Base-by-base conservation (phyloP, 1,140 invertebrate species). In the Drosophila kepulauana region DNA sequence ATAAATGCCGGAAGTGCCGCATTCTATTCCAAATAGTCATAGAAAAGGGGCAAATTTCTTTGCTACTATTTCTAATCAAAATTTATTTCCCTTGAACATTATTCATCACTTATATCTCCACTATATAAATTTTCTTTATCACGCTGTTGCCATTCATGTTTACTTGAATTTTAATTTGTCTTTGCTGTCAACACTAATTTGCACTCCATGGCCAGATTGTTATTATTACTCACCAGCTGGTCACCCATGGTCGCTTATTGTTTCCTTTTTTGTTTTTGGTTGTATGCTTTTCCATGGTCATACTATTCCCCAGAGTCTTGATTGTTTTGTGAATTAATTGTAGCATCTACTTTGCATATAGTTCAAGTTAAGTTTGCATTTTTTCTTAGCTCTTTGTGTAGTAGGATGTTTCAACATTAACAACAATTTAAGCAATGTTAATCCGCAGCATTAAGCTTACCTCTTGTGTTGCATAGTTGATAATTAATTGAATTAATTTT, bases 401-500 rank as follows among this genome's bases (percentile, higher is more conserved):
- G 35, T 8, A 3, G 35, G 35, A 38, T 38, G 35, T 43, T 11
- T 43, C 13, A n/a, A 13, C 41, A 43, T 38, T 43, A 57, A 52
- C 38, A 51, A 35, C 62, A 15, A 38, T 52, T 28, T 15, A 54
- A 33, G 7, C 16, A 10, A 25, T 11, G 30, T 30, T 51, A 10
- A 38, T 49, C 45, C 16, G 15, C 8, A 28, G 48, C 28, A 52
- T 8, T 33, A 35, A 16, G 11, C 13, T 57, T 25, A 30, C 1
- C 41, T 15, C 5, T 48, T 51, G 5, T 45, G 41, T 38, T 68
- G 57, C 57, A 33, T 69, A 56, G 52, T 56, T 69, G 35, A 6
- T 41, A 57, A 57, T 57, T 57, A 25, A 57, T 41, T 25, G 15
- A 38, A 56, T 69, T 25, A 35, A 41, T 61, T 52, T 25, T 48